A percentile compares a stretch with the other conserved stretches of the same genome.
Conservation (phyloP, 2,797 vertebrate genomes). For the Lophura swinhoii region DNA sequence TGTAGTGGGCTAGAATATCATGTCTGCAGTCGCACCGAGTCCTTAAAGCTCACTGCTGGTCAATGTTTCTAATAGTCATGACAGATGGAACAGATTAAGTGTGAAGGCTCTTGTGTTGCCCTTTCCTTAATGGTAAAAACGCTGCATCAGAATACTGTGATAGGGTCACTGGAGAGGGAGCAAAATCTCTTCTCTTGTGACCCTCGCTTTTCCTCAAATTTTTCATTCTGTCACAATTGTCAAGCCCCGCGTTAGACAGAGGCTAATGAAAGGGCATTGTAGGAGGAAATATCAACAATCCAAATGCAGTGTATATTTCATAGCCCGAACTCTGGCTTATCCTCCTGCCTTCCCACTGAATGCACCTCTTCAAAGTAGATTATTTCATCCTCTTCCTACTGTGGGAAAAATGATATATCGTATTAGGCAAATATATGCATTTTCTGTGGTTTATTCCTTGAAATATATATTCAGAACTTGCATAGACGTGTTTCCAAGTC, state of each 20-base stretch:
- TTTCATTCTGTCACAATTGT: conserved; percentile 72
- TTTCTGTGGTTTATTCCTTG: not conserved
- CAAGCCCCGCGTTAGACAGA: conserved; percentile 63
- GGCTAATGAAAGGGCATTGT: conserved; percentile 49
- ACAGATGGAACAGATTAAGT: conserved; percentile 85
- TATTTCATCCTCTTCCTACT: not conserved
- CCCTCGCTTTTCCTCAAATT: conserved; percentile 66
- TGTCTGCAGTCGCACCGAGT: conserved; percentile 57
- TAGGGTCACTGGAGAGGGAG: conserved; percentile 58
- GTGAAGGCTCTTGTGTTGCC: conserved; percentile 79
- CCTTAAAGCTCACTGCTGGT: conserved; percentile 75
- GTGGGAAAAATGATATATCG: not conserved
- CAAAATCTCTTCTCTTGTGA: conserved; percentile 48
- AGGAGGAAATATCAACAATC: conserved; percentile 45
- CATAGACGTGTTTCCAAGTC: not conserved
- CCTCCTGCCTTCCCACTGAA: not conserved
- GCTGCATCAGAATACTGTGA: conserved; percentile 44
- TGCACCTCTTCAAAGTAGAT: not conserved
- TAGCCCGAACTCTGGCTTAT: not conserved
- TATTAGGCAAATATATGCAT: not conserved
- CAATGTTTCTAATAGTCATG: conserved; percentile 80
- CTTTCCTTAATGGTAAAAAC: conserved; percentile 71
- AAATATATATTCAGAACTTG: not conserved
- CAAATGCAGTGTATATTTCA: conserved; percentile 42
- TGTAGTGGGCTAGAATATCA: conserved; percentile 56